Evolutionary conservation across 2,888 invertebrate genomes (phyloP), one percentile per base, ranked within the genome.

Genomic region (Tromatobia lineatoria): DNA sequence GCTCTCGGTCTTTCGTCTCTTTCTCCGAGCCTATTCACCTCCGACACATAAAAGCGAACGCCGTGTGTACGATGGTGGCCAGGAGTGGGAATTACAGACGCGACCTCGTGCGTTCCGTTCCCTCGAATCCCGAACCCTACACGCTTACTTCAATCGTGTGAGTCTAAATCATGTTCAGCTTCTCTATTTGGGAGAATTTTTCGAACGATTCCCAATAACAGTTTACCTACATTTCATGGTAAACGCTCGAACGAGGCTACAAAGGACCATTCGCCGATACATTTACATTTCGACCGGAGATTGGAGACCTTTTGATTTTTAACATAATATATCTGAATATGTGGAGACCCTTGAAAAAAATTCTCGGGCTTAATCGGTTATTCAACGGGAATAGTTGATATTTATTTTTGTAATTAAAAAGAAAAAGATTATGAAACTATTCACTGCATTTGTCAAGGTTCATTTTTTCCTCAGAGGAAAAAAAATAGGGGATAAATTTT

Each of bases 21-120:
- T 23, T 25, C 73, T 78, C 42, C 50, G 47, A 47, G 77, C 69
- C 59, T 77, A 59, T 78, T 78, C 69, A 78, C 29, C 59, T 64
- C 20, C 47, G 64, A 61, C 57, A 45, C 76, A 67, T 57, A 77
- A 67, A 57, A 67, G 42, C 52, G 29, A 59, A 45, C 57, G 57
- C 61, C 52, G 45, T 6, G 54, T 59, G 34, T 52, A 34, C 34
- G 29, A 25, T 7, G n/a, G 8, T 34, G 34, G 10, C 18, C 38
- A 23, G 11, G 54, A 54, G 54, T 54, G 67, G 70, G 34, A 54
- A 20, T 7, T 54, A 54, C 54, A 54, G 10, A 8, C 54, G 54
- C 54, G 59, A 59, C 61, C 34, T 57, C 57, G 25, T 57, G 57
- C 13, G 13, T 57, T 25, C 57, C 54, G 54, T 54, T 54, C 54